Base-by-base conservation (phyloP, 2,797 vertebrate species). In the Acanthiza pusilla region DNA sequence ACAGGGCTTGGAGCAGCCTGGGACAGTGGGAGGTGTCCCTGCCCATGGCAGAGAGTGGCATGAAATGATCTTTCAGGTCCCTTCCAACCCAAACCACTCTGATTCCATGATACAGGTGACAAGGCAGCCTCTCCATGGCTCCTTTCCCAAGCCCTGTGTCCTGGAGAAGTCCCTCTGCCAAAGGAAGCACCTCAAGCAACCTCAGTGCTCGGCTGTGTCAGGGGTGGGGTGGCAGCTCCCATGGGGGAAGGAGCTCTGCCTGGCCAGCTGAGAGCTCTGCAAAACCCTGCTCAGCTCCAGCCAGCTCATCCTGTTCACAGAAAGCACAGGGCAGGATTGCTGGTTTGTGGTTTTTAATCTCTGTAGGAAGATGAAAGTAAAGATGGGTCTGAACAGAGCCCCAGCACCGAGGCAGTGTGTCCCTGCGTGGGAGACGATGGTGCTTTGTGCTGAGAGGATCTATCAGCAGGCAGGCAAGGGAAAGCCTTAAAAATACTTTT, bases 1-100 rank as follows among this genome's bases (percentile, higher is more conserved):
- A 25, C 0, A 0, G 43, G 67, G 34, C 5, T 54, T 4, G 62
- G 63, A 57, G 23, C 10, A 13, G 0, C 20, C 16, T 71, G 43
- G 36, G 10, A 4, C 0, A 10, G 29, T 21, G 29, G 11, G 2
- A 73, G 32, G 5, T 55, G 48, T n/a, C 30, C 58, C 42, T 57
- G 36, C 5, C 5, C 18, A 4, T 1, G 85, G 57, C 17, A 22
- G 5, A 20, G 48, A 15, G 15, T 34, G 32, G 48, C 4, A 9
- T 0, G 0, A 9, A 25, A 27, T 26, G 51, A 19, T 7, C 29
- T 53, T 77, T 34, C 15, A 19, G 3, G 8, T 22, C 38, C 16
- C 30, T 61, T 7, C 57, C 50, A 57, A 19, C 14, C 4, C 63
- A 57, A 50, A 15, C 32, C 50, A 16, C 29, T 51, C 16, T 40